Conservation (phyloP, 2,797 vertebrate species). For the Megaceryle alcyon region DNA sequence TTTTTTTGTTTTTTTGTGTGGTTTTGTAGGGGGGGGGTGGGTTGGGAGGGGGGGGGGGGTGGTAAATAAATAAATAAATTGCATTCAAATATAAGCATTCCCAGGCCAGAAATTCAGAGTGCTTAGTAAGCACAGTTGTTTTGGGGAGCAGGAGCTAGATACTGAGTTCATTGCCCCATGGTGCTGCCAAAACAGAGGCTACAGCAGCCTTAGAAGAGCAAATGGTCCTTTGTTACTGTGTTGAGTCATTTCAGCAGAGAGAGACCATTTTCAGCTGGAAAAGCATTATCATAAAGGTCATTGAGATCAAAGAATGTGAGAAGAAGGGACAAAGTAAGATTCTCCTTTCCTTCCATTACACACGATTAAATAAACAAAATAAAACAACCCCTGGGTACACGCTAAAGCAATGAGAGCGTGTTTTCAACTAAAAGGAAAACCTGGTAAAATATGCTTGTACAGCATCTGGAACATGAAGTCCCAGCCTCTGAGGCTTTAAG, state of each 20-base stretch:
- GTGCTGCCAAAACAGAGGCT: not conserved
- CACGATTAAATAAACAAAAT: not conserved
- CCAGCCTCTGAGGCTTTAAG: not conserved
- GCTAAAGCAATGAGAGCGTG: not conserved
- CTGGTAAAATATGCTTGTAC: not conserved
- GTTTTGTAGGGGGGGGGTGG: too few relatives aligned
- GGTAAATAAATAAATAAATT: not conserved
- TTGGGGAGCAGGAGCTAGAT: not conserved
- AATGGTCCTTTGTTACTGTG: not conserved
- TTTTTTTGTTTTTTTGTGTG: too few relatives aligned
- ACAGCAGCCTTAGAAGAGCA: not conserved
- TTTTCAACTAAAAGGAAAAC: not conserved
- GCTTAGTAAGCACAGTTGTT: not conserved
- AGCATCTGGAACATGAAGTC: not conserved
- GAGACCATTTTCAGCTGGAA: not conserved
- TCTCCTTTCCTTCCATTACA: not conserved
- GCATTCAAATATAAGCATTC: not conserved
- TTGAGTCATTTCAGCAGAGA: not conserved
- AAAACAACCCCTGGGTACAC: not conserved
- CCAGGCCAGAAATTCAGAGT: not conserved
- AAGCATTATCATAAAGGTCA: not conserved
- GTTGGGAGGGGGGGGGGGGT: too few relatives aligned
- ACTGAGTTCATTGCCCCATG: not conserved
- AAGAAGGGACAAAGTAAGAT: not conserved
- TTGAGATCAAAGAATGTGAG: not conserved